Conservation (phyloP, 2,113 vertebrate species). For the Myotis lucifugus region DNA sequence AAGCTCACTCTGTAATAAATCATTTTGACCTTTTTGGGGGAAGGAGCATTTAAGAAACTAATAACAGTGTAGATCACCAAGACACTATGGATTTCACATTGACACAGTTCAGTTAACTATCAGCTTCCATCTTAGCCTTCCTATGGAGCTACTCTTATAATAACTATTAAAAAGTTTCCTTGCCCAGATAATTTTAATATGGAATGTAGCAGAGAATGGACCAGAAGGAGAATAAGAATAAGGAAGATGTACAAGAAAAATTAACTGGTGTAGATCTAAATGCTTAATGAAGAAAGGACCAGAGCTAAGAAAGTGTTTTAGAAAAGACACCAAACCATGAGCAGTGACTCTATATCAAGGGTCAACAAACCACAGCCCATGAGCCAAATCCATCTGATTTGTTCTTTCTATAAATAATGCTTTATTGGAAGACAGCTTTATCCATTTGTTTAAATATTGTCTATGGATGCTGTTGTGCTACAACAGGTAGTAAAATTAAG, state of each 20-base stretch:
- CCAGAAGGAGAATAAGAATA: constrained; percentile 13
- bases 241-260: background rate
- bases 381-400: background rate
- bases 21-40: background rate
- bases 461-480: background rate
- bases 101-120: constrained; percentile 34
- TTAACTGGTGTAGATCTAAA: background rate
- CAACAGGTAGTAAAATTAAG: background rate
- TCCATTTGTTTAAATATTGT: background rate
- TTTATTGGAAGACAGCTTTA: background rate
- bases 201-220: background rate
- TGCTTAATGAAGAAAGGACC: constrained; percentile 8
- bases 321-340: background rate
- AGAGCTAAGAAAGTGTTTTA: background rate
- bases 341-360: background rate
- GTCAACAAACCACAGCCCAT: background rate
- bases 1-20: background rate
- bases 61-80: background rate
- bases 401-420: background rate
- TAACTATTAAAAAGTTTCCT: constrained; percentile 25
- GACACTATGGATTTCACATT: background rate
- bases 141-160: background rate
- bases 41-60: background rate
- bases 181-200: background rate
- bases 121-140: constrained; percentile 7